Conservation (phyloP, 2,797 vertebrate genomes). For the Acridotheres tristis region DNA sequence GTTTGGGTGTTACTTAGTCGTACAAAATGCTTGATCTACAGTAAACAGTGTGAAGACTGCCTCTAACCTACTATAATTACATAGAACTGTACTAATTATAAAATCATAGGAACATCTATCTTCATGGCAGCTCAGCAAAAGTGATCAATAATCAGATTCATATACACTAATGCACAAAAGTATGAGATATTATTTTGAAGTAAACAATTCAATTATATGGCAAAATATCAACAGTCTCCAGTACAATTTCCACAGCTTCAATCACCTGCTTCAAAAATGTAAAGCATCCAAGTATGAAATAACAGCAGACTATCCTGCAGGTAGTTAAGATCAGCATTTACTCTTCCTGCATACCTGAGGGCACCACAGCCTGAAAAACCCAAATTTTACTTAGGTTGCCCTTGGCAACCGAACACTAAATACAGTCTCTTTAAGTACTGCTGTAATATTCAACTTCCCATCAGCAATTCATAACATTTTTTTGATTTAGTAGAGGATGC, state of each 20-base stretch:
- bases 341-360: neutral
- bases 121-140: neutral
- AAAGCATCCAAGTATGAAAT: neutral
- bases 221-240: neutral
- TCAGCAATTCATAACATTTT: slow-evolving; percentile 36
- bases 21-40: neutral
- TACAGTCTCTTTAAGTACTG: neutral
- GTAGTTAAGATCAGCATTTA: neutral
- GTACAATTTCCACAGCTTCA: neutral
- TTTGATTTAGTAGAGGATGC: slow-evolving; percentile 35
- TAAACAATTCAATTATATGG: neutral
- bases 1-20: neutral
- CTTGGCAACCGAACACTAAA: neutral
- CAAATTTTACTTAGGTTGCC: neutral
- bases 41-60: neutral
- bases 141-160: neutral
- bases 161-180: neutral
- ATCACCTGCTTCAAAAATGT: neutral
- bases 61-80: neutral
- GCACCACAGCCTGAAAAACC: neutral
- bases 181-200: neutral
- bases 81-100: neutral
- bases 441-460: neutral
- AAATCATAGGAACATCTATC: neutral
- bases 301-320: neutral